These are phyloP conservation scores for Myripristis jacobus DNA, from an alignment of 2,797 vertebrate genomes.

Conservation along the genomic window DNA sequence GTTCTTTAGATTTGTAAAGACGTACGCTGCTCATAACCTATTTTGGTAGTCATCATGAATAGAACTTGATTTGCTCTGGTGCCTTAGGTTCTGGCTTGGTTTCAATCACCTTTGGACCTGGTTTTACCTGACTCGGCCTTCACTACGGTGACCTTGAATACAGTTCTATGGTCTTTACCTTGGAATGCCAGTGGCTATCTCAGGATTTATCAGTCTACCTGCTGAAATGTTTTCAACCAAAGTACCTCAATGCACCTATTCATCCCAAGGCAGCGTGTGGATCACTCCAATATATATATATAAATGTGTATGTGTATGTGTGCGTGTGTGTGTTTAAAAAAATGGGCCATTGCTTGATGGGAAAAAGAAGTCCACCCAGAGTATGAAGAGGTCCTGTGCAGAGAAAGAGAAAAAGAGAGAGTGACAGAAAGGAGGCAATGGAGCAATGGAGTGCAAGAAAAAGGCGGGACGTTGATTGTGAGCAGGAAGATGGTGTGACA, in stretches of 20 bases:
- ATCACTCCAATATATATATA: background rate
- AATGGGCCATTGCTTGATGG: conserved; percentile 17
- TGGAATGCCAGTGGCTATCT: too few relatives aligned
- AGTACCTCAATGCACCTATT: conserved; percentile 3
- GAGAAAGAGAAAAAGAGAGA: conserved; percentile 31
- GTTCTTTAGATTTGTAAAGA: conserved; percentile 9
- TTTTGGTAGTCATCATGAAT: too few relatives aligned
- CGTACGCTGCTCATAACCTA: too few relatives aligned
- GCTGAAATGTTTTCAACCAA: conserved; percentile 13
- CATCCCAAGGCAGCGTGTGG: conserved; percentile 12
- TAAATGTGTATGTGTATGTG: too few relatives aligned
- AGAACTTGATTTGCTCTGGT: too few relatives aligned
- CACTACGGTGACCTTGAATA: too few relatives aligned
- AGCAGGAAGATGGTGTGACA: conserved; percentile 82
- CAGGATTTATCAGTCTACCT: too few relatives aligned
- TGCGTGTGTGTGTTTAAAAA: too few relatives aligned
- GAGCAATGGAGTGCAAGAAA: conserved; percentile 58
- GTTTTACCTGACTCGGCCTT: too few relatives aligned
- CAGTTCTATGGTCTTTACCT: too few relatives aligned
- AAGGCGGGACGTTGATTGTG: conserved; percentile 69
- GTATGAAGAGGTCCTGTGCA: conserved; percentile 43
- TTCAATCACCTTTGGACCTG: too few relatives aligned
- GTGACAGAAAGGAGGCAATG: conserved; percentile 61
- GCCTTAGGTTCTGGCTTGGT: too few relatives aligned
- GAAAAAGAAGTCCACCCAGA: conserved; percentile 24